Base-by-base conservation (phyloP, 2,888 invertebrate genomes). In the Lasioglossum zephyrum region DNA sequence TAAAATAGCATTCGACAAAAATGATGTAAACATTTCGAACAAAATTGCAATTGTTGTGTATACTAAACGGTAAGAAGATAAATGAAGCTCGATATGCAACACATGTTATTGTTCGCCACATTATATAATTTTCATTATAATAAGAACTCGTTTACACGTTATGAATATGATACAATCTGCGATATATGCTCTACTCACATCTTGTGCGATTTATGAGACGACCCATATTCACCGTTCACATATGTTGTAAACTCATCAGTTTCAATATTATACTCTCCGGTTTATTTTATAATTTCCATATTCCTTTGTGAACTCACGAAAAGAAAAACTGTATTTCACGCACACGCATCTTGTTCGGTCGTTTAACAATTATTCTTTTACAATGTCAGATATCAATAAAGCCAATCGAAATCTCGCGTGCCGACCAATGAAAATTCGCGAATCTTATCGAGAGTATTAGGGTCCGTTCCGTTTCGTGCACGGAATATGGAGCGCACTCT, bases 401-500 rank as follows among this genome's bases (percentile, higher is more conserved):
- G 16, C 66, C 80, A 76, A 83, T 80, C 72, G 22, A 31, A 80
- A 73, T 39, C 41, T 44, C 44, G n/a, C 13, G 16, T 72, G 13
- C 13, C 2, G 69, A 70, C 41, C 70, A 72, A 82, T 82, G 39
- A 60, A 73, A 76, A 18, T 44, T 74, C 4, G 4, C 16, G 73
- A 31, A 49, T 18, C 73, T 41, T 44, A 44, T 11, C 44, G 44
- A 44, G 44, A 44, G 44, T 44, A 44, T 44, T 44, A 36, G 31
- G 31, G 31, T 31, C 31, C 31, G 31, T 31, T 31, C 31, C 31
- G 31, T 31, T 31, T 31, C 1, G 31, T 31, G 31, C 31, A 31
- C 31, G 31, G 31, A 31, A 31, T 31, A 31, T 31, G 31, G 31
- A 31, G 31, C 31, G 31, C 31, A 31, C 31, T 88, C 97, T 97